phyloP scores from a whole-genome alignment of 1,140 invertebrate species.

The Neoseiulus cucumeris region DNA sequence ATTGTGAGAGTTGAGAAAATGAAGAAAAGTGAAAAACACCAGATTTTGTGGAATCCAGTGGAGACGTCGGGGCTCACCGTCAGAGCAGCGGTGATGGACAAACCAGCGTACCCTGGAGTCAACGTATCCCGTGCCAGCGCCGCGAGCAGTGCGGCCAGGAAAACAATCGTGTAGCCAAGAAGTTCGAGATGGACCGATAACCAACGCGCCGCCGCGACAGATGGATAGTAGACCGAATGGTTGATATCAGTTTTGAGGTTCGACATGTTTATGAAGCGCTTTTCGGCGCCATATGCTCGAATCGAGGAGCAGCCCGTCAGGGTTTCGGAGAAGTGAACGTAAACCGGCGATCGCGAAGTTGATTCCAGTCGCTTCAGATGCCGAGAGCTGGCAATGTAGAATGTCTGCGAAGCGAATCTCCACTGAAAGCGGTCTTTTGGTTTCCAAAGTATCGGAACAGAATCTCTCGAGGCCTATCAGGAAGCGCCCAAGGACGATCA shows the following conservation, averaged over 20 bases:
- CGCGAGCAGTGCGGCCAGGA: constrained; percentile 25
- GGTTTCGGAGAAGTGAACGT: constrained; percentile 92
- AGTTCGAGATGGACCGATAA: constrained; percentile 27
- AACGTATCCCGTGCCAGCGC: constrained; percentile 37
- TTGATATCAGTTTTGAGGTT: constrained; percentile 30
- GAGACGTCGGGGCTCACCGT: no score
- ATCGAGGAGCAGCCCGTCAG: constrained; percentile 41
- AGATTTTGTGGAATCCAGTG: background rate
- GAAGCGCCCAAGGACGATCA: no score
- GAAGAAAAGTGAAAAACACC: no score
- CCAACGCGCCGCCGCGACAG: constrained; percentile 23
- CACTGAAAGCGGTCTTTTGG: no score
- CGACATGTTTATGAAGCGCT: constrained; percentile 22
- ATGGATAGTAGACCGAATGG: constrained; percentile 29
- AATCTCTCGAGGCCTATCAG: no score
- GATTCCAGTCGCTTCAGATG: constrained; percentile 90
- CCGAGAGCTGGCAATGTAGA: constrained; percentile 79
- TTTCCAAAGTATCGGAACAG: no score
- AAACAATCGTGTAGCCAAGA: constrained; percentile 25
- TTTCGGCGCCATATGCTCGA: constrained; percentile 28
- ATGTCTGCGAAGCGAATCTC: no score
- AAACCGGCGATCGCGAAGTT: constrained; percentile 88
- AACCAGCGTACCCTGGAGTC: constrained; percentile 56
- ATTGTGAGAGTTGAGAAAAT: no score
- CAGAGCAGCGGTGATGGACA: constrained; percentile 72